Conservation (phyloP, 23 tunicate genomes). For the Oikopleura dioica region DNA sequence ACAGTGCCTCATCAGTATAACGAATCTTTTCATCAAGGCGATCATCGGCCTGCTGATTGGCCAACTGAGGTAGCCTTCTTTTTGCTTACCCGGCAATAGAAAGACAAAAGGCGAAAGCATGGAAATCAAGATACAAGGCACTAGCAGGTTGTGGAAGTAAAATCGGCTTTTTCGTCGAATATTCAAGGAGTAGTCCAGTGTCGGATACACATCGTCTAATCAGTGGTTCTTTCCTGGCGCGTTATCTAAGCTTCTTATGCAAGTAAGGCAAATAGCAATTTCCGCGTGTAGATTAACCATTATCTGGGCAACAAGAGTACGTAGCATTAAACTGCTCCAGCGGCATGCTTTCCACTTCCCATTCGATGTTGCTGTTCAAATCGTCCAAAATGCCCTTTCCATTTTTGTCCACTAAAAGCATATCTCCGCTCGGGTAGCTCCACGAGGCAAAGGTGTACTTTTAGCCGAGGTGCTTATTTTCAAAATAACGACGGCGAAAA, state of each 20-base stretch:
- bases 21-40: too few relatives aligned
- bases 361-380: slow-evolving; percentile 12
- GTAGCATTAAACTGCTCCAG: background rate
- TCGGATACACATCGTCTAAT: background rate
- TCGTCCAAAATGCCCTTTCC: slow-evolving; percentile 14
- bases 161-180: slow-evolving; percentile 13
- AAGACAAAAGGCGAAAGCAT: slow-evolving; percentile 15
- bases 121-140: slow-evolving; percentile 15
- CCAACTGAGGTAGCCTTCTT: too few relatives aligned
- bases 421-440: slow-evolving; percentile 14
- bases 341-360: slow-evolving; percentile 14
- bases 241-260: too few relatives aligned
- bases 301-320: slow-evolving; percentile 13
- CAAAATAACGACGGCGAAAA: too few relatives aligned
- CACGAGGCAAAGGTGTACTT: slow-evolving; percentile 18
- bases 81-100: too few relatives aligned
- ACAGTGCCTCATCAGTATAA: too few relatives aligned
- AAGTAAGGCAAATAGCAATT: too few relatives aligned
- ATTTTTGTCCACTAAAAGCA: slow-evolving; percentile 3
- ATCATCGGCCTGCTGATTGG: too few relatives aligned
- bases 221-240: too few relatives aligned
- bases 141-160: background rate
- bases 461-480: too few relatives aligned
- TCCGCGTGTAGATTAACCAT: too few relatives aligned
- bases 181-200: background rate